A percentile compares a stretch with the other conserved stretches of the same genome.
Evolutionary conservation across 2,888 invertebrate species (phyloP).

Genomic region (Agelastica alni): DNA sequence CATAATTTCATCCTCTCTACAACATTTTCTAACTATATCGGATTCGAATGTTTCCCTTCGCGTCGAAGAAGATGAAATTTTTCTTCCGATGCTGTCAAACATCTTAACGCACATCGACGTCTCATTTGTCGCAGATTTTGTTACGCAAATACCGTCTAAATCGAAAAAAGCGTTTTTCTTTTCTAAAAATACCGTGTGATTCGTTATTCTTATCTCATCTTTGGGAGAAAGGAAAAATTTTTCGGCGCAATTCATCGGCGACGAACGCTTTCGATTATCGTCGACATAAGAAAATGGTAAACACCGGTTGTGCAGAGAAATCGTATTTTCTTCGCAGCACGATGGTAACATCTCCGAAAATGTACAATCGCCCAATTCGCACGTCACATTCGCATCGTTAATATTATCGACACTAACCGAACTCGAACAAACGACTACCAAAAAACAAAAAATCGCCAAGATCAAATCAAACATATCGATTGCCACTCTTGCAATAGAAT

Average conservation of each 20-base stretch:
- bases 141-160: not conserved
- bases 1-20: constrained; percentile 25
- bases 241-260: too few species aligned
- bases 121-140: too few species aligned
- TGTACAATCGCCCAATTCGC: not conserved
- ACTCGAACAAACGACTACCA: not conserved
- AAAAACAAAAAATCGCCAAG: not conserved
- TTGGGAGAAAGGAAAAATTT: too few species aligned
- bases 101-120: too few species aligned
- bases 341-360: not conserved
- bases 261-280: too few species aligned
- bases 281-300: not conserved
- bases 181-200: not conserved
- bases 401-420: too few species aligned
- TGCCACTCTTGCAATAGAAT: not conserved
- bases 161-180: not conserved
- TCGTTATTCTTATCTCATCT: not conserved
- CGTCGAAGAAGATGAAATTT: too few species aligned
- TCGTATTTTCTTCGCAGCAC: not conserved
- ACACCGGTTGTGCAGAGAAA: not conserved
- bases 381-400: too few species aligned
- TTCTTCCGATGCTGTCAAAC: too few species aligned
- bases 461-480: not conserved
- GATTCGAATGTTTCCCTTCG: too few species aligned
- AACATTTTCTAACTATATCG: constrained; percentile 35